Base-by-base conservation (phyloP, 2,797 vertebrate species). In the Gymnothorax reevesii region DNA sequence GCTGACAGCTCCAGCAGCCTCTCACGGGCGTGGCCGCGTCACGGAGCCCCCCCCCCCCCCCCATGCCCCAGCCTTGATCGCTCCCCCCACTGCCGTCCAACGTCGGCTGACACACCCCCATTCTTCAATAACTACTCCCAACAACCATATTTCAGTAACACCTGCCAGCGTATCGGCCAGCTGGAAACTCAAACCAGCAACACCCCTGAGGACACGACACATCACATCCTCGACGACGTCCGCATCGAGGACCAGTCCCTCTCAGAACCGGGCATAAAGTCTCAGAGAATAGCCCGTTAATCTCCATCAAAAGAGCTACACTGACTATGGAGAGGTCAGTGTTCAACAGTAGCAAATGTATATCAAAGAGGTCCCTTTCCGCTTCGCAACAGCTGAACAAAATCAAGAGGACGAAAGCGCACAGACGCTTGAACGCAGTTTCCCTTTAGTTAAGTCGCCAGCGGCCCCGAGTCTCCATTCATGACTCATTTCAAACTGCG, bases 1-100 rank as follows among this genome's bases (percentile, higher is more conserved):
- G 87, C 88, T 88, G 88, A 88, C 86, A 90, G 57, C 83, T 87
- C 64, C 57, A 88, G 57, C 25, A 62, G 85, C 84, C 84, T 87
- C 85, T 84, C 69, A 80, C 77, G 79, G 85, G 57, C 77, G 52
- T 57, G n/a, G 71, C 52, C 33, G 84, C 71, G 77, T 42, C 33
- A 42, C 33, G 33, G 33, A 42, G 33, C 33, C 33, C 33, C 33
- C 33, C 33, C 33, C 33, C 1, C 33, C 33, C 33, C 33, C n/a
- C n/a, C n/a, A n/a, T n/a, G n/a, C n/a, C n/a, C 33, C 33, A 42
- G 2, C 33, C 33, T 42, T 2, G 33, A 42, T 42, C 33, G 33
- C 33, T 42, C 33, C 22, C 6, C 20, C 60, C 54, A 42, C 71
- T 12, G 71, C 77, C 4, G 49, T 17, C 22, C 77, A 52, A 22